Conservation (phyloP, 2,888 invertebrate species). For the Mythimna lalbum region DNA sequence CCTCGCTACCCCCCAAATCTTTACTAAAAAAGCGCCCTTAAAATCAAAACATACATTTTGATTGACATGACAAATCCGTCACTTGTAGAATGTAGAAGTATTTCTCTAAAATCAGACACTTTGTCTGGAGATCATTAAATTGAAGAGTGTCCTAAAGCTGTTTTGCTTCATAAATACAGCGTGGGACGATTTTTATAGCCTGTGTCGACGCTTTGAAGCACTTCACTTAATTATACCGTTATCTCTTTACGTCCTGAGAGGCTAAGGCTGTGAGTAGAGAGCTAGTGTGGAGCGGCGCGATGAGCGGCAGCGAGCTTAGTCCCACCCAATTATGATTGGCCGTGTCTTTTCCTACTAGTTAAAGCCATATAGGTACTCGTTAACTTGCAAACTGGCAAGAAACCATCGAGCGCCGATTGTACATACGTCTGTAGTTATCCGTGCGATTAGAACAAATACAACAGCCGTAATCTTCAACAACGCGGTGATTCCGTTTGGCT, state of each 20-base stretch:
- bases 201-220: slow-evolving; percentile 17
- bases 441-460: too few relatives aligned
- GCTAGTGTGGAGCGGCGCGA: neutral
- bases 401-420: too few relatives aligned
- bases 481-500: too few relatives aligned
- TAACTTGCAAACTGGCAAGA: too few relatives aligned
- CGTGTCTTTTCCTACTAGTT: too few relatives aligned
- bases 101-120: slow-evolving; percentile 8
- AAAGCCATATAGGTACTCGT: too few relatives aligned
- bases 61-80: neutral
- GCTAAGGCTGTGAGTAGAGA: neutral
- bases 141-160: slow-evolving; percentile 8
- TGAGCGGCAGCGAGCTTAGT: neutral
- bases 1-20: neutral
- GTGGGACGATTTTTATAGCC: slow-evolving; percentile 33
- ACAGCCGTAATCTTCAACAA: too few relatives aligned
- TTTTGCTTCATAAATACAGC: slow-evolving; percentile 19
- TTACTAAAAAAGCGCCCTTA: neutral
- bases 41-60: neutral
- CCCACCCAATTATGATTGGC: too few relatives aligned
- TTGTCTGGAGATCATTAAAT: neutral
- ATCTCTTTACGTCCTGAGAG: slow-evolving; percentile 34
- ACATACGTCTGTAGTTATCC: too few relatives aligned
- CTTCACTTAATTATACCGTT: slow-evolving; percentile 47
- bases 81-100: neutral